A percentile compares a stretch with the other conserved stretches of the same genome.
Evolutionary conservation across 1,140 invertebrate genomes (phyloP).

Genomic region (Doryteuthis pealeii): DNA sequence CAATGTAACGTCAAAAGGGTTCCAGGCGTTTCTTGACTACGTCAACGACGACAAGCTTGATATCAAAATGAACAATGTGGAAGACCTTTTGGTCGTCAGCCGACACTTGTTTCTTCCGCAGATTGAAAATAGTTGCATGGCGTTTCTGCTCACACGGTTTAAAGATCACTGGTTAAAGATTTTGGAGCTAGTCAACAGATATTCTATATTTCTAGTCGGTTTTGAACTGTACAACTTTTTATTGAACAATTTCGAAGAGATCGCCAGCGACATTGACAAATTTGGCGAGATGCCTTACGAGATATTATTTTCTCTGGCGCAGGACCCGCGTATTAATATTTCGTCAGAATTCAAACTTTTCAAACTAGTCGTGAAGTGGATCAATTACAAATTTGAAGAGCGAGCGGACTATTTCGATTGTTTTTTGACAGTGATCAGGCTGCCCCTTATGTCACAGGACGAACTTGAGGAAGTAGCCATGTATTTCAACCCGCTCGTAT

Average conservation of each 20-base stretch:
- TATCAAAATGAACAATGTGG: background rate
- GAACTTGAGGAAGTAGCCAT: conserved; percentile 3
- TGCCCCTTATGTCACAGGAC: background rate
- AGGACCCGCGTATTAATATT: background rate
- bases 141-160: background rate
- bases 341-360: conserved; percentile 5
- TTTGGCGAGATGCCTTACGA: background rate
- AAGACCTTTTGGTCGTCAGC: background rate
- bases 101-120: background rate
- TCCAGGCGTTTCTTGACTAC: background rate
- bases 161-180: background rate
- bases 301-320: background rate
- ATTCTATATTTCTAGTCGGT: background rate
- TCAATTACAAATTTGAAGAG: background rate
- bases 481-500: conserved; percentile 1
- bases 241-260: background rate
- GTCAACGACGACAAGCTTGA: background rate
- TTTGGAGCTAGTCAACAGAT: background rate
- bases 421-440: background rate
- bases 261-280: background rate
- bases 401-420: background rate
- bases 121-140: background rate
- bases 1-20: background rate
- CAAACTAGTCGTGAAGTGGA: background rate
- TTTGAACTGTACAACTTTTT: background rate